Evolutionary conservation across 2,888 invertebrate genomes (phyloP), one percentile per base, ranked within the genome.

Genomic region (Thera obeliscata): DNA sequence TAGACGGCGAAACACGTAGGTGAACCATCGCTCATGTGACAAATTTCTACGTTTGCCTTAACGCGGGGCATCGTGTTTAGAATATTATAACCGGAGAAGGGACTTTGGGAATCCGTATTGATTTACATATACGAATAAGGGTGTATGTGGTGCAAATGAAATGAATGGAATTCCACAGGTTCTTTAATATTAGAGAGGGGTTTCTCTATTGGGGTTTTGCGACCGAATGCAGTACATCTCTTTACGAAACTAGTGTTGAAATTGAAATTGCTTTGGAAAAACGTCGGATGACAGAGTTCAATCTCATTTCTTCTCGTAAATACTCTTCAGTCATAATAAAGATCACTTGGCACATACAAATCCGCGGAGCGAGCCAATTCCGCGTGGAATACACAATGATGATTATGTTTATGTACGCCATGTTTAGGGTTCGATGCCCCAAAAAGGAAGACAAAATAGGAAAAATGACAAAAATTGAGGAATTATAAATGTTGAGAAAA

Each of bases 1-100:
- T 89, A 87, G 88, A 86, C 85, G 85, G 84, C 87, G 89, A 86
- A 90, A 91, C 93, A 93, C 93, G 93, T 93, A 92, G 92, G 89
- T 91, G 89, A 88, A 90, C 93, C 93, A 93, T 93, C 93, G 92
- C 93, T 93, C 93, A 93, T 93, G 93, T 93, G 93, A 93, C 93
- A 93, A 93, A 93, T 93, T 93, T 93, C 90, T 91, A 89, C 93
- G 90, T 93, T 93, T 93, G 91, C 93, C 90, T 92, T 92, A 91
- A 91, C 93, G 91, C 88, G 87, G 85, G 81, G 81, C 83, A 83
- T 82, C 93, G 93, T 93, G 93, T 91, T 91, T 91, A 88, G 93
- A 93, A 93, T 93, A 93, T 91, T 89, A 88, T 87, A 90, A 89
- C 83, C 82, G 81, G 78, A 81, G 78, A 83, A 76, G 83, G 85